Evolutionary conservation across 2,797 vertebrate species (phyloP), one percentile per base, ranked within the genome.

Genomic region (Malurus leucopterus): DNA sequence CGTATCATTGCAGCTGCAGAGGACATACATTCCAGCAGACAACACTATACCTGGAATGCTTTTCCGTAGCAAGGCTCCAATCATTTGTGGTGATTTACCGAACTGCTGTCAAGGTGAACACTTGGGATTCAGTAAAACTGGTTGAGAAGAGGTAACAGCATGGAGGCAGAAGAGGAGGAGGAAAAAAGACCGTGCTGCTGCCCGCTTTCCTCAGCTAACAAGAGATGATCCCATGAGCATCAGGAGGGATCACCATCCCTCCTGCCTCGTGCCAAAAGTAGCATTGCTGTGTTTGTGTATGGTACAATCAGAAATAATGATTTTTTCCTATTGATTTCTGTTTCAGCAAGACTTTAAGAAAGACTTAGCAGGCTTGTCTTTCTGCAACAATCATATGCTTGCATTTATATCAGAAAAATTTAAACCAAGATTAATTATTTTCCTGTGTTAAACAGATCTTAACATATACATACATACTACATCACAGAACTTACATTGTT

Each of bases 301-400:
- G 36, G 23, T 1, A 70, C 53, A 50, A 53, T 8, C 7, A 23
- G 32, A 82, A 63, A 86, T 19, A 68, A 55, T 38, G 2, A 63
- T 59, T 55, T 92, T 92, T 73, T 89, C 32, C 12, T 26, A 19
- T 6, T 59, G 40, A 32, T 30, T 88, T 84, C 43, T 85, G 24
- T 64, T 89, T 71, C 54, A 54, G 54, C 16, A 34, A 34, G 34
- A 34, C 34, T 34, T 34, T 34, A 34, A 34, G 34, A 34, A 34
- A 34, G 34, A 34, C 34, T 44, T 67, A 84, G 57, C 3, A 55
- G 64, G 17, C 3, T 41, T 68, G 4, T 44, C 81, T 88, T 71
- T 26, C 26, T 77, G 22, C 27, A 73, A 54, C 6, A 59, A 55
- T 8, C 29, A 59, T 0, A 0, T 24, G 13, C 2, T 65, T 0